Evolutionary conservation across 2,797 vertebrate species (phyloP), one percentile per base, ranked within the genome.

Genomic region (Eulemur albifrons): DNA sequence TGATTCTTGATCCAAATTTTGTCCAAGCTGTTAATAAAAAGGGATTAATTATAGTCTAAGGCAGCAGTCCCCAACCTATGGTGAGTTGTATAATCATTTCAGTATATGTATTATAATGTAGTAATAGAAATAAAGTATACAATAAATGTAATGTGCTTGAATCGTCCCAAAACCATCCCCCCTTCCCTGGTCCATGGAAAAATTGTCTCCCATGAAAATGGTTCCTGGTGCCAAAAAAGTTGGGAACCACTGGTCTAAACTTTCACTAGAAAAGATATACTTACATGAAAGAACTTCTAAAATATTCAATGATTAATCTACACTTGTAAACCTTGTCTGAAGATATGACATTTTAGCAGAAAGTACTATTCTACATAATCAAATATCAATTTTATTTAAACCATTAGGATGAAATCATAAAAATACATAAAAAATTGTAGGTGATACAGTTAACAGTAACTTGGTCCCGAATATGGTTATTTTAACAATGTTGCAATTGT

Each of bases 1-100:
- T n/a, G 85, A 88, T 72, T 86, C 84, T 96, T 75, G n/a, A 80
- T 35, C 35, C 61, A 88, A 93, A 50, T 48, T 38, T 88, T 83
- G 43, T 86, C 25, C 43, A 95, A 40, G 12, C 32, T 80, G 25
- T 88, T 76, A 88, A 77, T 9, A 72, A 80, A 80, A 50, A 9
- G 14, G 32, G 14, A 95, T 84, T 1, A 63, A 21, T 61, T 75
- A 57, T 21, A 89, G 3, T 30, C n/a, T 67, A 81, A 52, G 30
- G 25, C 54, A 57, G 54, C 8, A 1, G 8, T 57, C 4, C 21
- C 21, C 54, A 57, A 57, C 21, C 21, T 23, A 25, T 57, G 21
- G 21, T 57, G 54, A 57, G 21, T 23, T 57, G 21, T 57, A 25
- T 57, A 57, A 57, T 23, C 23, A 57, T 57, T 57, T 57, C 54